Base-by-base conservation (phyloP, 2,113 vertebrate genomes). In the Nettapus auritus region DNA sequence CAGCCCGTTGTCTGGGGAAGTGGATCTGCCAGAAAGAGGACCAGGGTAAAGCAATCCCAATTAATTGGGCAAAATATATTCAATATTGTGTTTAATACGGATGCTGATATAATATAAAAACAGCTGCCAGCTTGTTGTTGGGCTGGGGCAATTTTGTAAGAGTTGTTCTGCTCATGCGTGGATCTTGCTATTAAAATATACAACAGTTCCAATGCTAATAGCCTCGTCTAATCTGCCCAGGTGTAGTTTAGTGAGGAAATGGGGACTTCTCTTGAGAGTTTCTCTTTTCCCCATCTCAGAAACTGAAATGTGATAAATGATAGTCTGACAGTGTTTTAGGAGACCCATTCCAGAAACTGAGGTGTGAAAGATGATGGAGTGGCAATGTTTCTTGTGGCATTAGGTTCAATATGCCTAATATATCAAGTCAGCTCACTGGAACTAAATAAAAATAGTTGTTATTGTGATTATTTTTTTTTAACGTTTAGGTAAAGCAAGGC, bases 1-100 rank as follows among this genome's bases (percentile, higher is more conserved):
- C 92, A 99, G 99, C 89, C 98, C 99, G 0, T 92, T 99, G 52
- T 99, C 99, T 1, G 98, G 96, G 7, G 99, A 99, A 89, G 98
- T 99, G 66, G 98, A 99, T 68, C 97, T 99, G 63, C 98, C 98
- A 28, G 99, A 99, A 86, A 98, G 98, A 94, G 99, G 98, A 89
- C 98, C 98, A 0, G 99, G 99, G 99, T 99, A 98, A 99, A 98
- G 59, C 33, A 31, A n/a, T 62, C 56, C 21, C 13, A 6, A 5
- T 64, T 14, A 59, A 60, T 1, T 57, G 40, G 2, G 33, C 23
- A 20, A 73, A 78, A 7, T 56, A 4, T 52, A 67, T 67, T 64
- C 20, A n/a, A 1, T 77, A 12, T n/a, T 0, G 1, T 31, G 4
- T 75, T 77, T 74, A 5, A 8, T 59, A 66, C 11, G 23, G 33